Evolutionary conservation across 2,113 vertebrate genomes (phyloP), one percentile per base, ranked within the genome.

Genomic region (Microtus ochrogaster): DNA sequence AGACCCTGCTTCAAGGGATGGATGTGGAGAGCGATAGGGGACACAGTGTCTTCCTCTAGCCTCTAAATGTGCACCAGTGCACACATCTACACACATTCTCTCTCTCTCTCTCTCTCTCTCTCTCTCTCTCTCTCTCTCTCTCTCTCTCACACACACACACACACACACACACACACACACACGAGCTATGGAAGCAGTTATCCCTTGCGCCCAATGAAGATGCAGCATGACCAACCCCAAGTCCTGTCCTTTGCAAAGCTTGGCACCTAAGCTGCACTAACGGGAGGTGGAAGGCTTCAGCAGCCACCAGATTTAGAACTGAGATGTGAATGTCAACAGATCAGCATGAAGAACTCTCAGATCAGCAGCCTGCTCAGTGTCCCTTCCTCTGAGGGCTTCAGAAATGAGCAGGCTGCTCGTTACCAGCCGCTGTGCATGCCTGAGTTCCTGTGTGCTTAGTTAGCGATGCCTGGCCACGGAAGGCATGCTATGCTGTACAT

Each of bases 351-450:
- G 84, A 63, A 22, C 1, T 24, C 26, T 79, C 21, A 2, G 55
- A 63, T 16, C 7, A 8, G 78, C 47, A 83, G 44, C 26, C 63
- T 49, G 44, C 36, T 61, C 49, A 58, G 6, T 12, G 70, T 12
- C 58, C 58, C 85, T 82, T 96, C 68, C 78, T 91, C n/a, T 17
- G 33, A 66, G 87, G 87, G n/a, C 68, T 90, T 92, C 47, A 24
- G 26, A 73, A 74, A 70, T 7, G 3, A 5, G 11, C 33, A 36
- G 76, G 76, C 28, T 9, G 0, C 26, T 82, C 12, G 30, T n/a
- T 68, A 63, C 30, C 52, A 16, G 55, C 28, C 16, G 3, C 61
- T 10, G 8, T 13, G 61, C 61, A 11, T 36, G 86, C 14, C 83
- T 33, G 4, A 4, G 5, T 36, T 92, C 47, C 72, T 58, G 17